Conservation (phyloP, 2,888 invertebrate genomes). For the Apantesis nais region DNA sequence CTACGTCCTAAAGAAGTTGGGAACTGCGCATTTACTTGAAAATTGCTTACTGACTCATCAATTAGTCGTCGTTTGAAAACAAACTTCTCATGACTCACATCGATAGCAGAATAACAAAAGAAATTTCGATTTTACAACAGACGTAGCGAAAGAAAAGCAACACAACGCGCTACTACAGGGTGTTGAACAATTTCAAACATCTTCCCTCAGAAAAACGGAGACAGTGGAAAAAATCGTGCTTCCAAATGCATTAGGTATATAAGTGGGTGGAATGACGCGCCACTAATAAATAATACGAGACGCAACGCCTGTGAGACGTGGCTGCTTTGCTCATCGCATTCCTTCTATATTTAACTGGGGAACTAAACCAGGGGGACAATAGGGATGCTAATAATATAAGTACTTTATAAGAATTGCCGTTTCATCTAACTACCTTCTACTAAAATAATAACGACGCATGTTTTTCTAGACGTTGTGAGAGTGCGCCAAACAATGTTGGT, state of each 20-base stretch:
- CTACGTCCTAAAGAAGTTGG: not conserved
- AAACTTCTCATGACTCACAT: conserved; percentile 17
- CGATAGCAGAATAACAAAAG: conserved; percentile 35
- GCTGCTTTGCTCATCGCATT: conserved; percentile 52
- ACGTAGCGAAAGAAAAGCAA: conserved; percentile 90
- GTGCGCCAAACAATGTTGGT: conserved; percentile 31
- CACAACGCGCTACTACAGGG: conserved; percentile 91
- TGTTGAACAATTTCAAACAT: conserved; percentile 91
- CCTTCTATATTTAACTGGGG: conserved; percentile 46
- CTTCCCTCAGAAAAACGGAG: conserved; percentile 90
- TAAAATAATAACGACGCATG: conserved; percentile 64
- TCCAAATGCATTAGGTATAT: conserved; percentile 93
- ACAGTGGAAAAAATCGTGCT: conserved; percentile 93
- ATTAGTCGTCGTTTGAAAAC: conserved; percentile 24
- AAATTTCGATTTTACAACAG: conserved; percentile 72
- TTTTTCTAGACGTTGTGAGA: conserved; percentile 49
- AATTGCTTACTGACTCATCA: conserved; percentile 15
- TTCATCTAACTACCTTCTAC: conserved; percentile 39
- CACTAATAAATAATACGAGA: conserved; percentile 46
- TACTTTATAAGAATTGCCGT: conserved; percentile 38
- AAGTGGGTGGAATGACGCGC: conserved; percentile 51
- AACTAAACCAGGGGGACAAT: conserved; percentile 43
- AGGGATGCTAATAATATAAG: conserved; percentile 32
- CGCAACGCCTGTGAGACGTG: conserved; percentile 49
- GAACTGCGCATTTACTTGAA: conserved; percentile 7